These are phyloP conservation scores for Tinamus guttatus DNA, from an alignment of 2,113 vertebrate species.

Conservation along the genomic window DNA sequence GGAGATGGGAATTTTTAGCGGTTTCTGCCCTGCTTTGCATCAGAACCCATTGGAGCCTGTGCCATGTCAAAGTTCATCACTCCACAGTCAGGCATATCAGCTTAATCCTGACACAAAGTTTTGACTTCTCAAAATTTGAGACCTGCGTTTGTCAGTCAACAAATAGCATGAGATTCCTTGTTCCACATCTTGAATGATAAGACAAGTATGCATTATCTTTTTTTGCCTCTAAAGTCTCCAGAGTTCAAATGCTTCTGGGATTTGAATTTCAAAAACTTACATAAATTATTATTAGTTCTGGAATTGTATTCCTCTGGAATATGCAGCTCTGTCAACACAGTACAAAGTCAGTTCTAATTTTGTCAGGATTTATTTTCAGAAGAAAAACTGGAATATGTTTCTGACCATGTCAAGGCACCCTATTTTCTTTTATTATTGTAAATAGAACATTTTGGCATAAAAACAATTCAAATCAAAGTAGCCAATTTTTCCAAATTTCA, in stretches of 20 bases:
- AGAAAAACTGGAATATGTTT: neutral
- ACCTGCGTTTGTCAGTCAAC: constrained; percentile 67
- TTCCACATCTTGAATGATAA: constrained; percentile 45
- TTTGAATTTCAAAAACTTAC: constrained; percentile 41
- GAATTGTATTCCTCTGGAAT: neutral
- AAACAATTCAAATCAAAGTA: neutral
- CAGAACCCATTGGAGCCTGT: neutral
- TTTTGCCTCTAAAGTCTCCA: constrained; percentile 55
- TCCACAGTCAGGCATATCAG: constrained; percentile 36
- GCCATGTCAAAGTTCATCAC: constrained; percentile 12
- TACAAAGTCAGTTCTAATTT: constrained; percentile 14
- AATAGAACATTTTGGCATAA: no score
- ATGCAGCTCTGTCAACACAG: neutral
- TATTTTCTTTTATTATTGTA: no score
- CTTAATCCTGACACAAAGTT: neutral
- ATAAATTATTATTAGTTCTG: neutral
- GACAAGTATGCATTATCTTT: constrained; percentile 39
- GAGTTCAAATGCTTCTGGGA: constrained; percentile 13
- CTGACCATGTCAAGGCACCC: neutral
- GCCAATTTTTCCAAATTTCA: neutral
- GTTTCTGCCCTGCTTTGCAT: neutral
- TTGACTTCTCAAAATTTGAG: constrained; percentile 52
- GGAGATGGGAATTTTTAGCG: neutral
- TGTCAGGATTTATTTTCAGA: neutral
- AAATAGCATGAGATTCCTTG: constrained; percentile 61